Evolutionary conservation across 1,140 invertebrate genomes (phyloP).

Genomic region (Lanistes nyassanus): DNA sequence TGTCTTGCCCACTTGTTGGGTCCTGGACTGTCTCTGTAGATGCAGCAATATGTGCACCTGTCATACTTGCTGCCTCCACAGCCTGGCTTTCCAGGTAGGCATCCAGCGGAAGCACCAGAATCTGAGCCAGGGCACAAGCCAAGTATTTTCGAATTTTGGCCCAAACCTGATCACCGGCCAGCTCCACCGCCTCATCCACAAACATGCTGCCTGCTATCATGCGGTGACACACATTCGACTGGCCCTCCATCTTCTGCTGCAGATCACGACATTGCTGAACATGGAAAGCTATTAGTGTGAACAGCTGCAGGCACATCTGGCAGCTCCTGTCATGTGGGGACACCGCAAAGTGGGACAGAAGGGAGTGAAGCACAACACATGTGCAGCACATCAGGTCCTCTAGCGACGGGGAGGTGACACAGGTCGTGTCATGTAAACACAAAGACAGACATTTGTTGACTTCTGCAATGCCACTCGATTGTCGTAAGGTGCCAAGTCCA

Average conservation of each 20-base stretch:
- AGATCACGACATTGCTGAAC: constrained; percentile 15
- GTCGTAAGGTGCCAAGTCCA: constrained; percentile 1
- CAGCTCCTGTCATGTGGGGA: constrained; percentile 17
- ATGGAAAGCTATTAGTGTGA: constrained; percentile 31
- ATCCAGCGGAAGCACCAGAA: constrained; percentile 5
- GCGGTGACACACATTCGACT: constrained; percentile 3
- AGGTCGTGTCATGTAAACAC: constrained; percentile 15
- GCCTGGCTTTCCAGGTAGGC: not conserved
- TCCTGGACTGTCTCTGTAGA: too few relatives aligned
- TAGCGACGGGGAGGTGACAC: not conserved
- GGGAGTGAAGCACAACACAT: constrained; percentile 26
- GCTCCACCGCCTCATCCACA: not conserved
- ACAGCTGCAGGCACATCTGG: constrained; percentile 30
- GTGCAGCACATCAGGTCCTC: constrained; percentile 26
- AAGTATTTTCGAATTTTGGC: constrained; percentile 21
- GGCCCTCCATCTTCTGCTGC: not conserved
- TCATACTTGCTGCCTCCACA: not conserved
- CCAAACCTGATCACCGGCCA: constrained; percentile 22
- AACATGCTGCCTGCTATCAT: constrained; percentile 6
- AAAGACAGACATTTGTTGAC: constrained; percentile 2
- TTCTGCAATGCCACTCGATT: constrained; percentile 5
- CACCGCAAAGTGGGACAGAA: constrained; percentile 24
- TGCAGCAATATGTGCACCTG: too few relatives aligned
- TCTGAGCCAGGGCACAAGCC: constrained; percentile 1
- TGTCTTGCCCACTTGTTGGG: too few relatives aligned